Percentiles rank a stretch among this genome's conserved stretches.
Evolutionary conservation across 37 sponge, comb jelly and placozoan genomes (phyloP).

Genomic region (Chondrosia reniformis): DNA sequence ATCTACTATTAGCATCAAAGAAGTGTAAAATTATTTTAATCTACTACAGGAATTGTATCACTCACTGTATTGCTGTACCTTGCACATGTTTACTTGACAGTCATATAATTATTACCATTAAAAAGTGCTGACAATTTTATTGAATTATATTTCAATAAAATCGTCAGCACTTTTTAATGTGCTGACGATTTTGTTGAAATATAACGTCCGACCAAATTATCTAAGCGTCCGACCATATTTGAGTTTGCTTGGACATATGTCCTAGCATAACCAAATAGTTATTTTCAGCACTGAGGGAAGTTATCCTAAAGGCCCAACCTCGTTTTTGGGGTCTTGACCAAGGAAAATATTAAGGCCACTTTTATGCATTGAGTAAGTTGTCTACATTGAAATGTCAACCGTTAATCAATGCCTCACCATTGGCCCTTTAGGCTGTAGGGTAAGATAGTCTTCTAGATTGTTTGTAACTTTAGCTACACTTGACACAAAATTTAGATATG

Average conservation of each 20-base stretch:
- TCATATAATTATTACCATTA: not conserved
- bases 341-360: too few species aligned
- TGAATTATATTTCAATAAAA: too few species aligned
- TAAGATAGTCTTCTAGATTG: too few species aligned
- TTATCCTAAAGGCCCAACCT: not conserved
- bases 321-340: not conserved
- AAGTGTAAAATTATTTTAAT: too few species aligned
- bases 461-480: too few species aligned
- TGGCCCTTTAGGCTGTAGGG: too few species aligned
- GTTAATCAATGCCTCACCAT: too few species aligned
- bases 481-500: too few species aligned
- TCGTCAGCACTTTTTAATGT: too few species aligned
- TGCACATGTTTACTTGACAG: not conserved
- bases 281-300: not conserved
- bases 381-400: too few species aligned
- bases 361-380: too few species aligned
- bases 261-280: not conserved
- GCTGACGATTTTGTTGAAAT: too few species aligned
- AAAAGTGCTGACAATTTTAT: not conserved
- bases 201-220: not conserved
- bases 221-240: slow-evolving; percentile 1
- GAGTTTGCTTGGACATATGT: not conserved
- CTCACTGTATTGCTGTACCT: not conserved
- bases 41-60: not conserved
- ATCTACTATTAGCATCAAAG: not conserved